These are phyloP conservation scores for Propsilocerus akamusi DNA, from an alignment of 1,140 invertebrate species.

Conservation along the genomic window DNA sequence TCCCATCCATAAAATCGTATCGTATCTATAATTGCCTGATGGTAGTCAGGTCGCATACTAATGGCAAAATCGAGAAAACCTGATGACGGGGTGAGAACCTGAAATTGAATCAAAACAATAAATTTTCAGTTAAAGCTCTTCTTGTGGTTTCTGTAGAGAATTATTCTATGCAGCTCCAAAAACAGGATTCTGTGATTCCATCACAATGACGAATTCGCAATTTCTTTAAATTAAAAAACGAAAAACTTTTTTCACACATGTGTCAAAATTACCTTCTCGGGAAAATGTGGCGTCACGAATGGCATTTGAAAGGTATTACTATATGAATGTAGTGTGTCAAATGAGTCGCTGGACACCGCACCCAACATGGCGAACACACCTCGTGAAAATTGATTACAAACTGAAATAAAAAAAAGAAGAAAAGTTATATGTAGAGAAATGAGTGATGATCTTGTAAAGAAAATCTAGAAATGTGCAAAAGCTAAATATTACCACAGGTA, in stretches of 20 bases:
- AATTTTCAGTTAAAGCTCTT: conserved; percentile 13
- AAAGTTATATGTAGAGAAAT: too few relatives aligned
- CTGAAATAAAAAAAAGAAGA: conserved; percentile 54
- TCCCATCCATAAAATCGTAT: conserved; percentile 82
- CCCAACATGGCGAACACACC: conserved; percentile 83
- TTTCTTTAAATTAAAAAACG: conserved; percentile 6
- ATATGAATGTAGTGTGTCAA: conserved; percentile 86
- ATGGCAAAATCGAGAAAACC: conserved; percentile 74
- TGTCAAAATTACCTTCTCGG: conserved; percentile 71
- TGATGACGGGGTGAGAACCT: conserved; percentile 66
- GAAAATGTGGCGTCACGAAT: conserved; percentile 84
- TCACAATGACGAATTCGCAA: not conserved
- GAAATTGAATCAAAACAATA: conserved; percentile 21
- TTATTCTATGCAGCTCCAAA: conserved; percentile 17
- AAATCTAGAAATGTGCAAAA: too few relatives aligned
- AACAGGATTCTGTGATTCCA: conserved; percentile 16
- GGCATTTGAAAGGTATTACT: conserved; percentile 94
- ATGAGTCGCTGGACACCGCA: conserved; percentile 77
- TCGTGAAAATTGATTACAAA: conserved; percentile 77
- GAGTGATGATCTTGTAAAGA: too few relatives aligned
- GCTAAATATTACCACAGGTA: too few relatives aligned
- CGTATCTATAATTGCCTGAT: conserved; percentile 81
- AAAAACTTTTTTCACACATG: too few relatives aligned
- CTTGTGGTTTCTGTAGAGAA: conserved; percentile 7
- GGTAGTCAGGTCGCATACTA: conserved; percentile 88